phyloP scores from a whole-genome alignment of 2,113 vertebrate genomes.

The Mastomys natalensis region DNA sequence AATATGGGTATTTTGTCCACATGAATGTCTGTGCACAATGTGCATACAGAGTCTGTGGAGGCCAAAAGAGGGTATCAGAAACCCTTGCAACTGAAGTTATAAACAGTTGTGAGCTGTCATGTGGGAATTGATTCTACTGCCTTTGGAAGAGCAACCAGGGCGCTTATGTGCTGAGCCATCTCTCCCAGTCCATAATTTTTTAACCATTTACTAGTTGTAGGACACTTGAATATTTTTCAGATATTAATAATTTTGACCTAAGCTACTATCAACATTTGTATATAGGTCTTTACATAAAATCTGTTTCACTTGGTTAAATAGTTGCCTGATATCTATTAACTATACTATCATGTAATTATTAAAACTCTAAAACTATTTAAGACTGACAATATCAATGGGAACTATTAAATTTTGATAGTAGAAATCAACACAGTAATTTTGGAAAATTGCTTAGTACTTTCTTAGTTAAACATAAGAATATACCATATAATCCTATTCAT shows the following conservation, averaged over 20 bases:
- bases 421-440: conserved; percentile 10
- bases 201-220: conserved; percentile 47
- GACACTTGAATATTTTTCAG: neutral
- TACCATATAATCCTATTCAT: neutral
- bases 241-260: conserved; percentile 47
- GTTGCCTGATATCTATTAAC: neutral
- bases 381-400: neutral
- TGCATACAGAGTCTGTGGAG: neutral
- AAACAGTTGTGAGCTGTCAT: neutral
- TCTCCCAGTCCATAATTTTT: neutral
- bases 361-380: conserved; percentile 1
- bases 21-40: neutral
- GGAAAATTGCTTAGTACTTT: conserved; percentile 25
- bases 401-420: neutral
- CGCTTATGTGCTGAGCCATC: neutral
- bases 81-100: neutral
- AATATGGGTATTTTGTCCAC: neutral
- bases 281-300: conserved; percentile 36
- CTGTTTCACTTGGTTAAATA: conserved; percentile 47
- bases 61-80: neutral
- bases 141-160: neutral
- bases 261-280: conserved; percentile 5
- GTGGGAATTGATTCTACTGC: neutral
- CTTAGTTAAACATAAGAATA: conserved; percentile 24
- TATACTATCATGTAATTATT: neutral